Percentiles rank a stretch among this genome's conserved stretches.
Conservation (phyloP, 1,140 invertebrate species). For the Pantala flavescens region DNA sequence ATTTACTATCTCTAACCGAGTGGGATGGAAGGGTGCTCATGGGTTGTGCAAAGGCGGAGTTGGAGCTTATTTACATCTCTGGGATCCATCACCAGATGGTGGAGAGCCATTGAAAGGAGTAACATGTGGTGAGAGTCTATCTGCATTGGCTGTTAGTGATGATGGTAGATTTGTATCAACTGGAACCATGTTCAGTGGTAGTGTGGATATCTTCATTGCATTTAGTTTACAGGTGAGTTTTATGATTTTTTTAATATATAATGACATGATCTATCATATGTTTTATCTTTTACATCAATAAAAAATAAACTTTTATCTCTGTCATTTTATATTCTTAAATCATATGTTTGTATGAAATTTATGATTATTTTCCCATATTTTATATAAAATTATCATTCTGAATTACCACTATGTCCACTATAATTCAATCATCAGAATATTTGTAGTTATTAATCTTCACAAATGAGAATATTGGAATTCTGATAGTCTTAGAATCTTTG, state of each 20-base stretch:
- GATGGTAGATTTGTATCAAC: constrained; percentile 85
- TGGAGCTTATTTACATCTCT: constrained; percentile 44
- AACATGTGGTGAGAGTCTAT: constrained; percentile 61
- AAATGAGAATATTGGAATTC: too few species aligned
- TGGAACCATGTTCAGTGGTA: constrained; percentile 86
- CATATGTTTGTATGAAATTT: too few species aligned
- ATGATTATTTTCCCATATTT: too few species aligned
- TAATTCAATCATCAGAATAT: too few species aligned
- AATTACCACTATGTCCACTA: too few species aligned
- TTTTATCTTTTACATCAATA: too few species aligned
- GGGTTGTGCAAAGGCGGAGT: constrained; percentile 27
- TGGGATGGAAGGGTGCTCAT: constrained; percentile 52
- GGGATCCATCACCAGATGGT: constrained; percentile 40
- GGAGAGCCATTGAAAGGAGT: constrained; percentile 28
- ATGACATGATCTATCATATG: too few species aligned
- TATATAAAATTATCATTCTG: too few species aligned
- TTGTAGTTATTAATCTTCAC: too few species aligned
- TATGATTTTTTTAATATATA: neutral
- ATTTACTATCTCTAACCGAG: constrained; percentile 73
- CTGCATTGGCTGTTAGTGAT: constrained; percentile 76
- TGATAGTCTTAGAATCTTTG: too few species aligned
- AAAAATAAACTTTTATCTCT: too few species aligned
- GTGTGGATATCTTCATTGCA: constrained; percentile 78
- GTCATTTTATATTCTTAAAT: too few species aligned
- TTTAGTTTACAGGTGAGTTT: constrained; percentile 75